Evolutionary conservation across 23 tunicate genomes (phyloP), one percentile per base, ranked within the genome.

Genomic region (Oikopleura albicans): DNA sequence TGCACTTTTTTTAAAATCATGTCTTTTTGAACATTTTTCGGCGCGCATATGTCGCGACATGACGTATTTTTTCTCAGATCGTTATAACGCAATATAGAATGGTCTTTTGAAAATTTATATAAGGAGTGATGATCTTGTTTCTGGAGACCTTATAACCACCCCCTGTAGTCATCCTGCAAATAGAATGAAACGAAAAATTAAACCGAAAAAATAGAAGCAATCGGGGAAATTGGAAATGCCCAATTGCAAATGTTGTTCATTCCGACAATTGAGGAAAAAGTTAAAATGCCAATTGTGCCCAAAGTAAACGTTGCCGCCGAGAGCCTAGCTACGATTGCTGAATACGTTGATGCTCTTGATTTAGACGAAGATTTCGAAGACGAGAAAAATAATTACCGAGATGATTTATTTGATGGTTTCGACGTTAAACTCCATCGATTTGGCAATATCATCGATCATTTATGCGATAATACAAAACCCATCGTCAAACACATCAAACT

Each of bases 281-380:
- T 8, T 12, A 49, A 49, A 22, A 8, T 49, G 63, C 63, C 63
- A 49, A 8, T 49, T 49, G 16, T 8, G 63, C 22, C 63, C 12
- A 49, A 49, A 49, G 63, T 49, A 49, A 22, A 12, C 63, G 63
- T 49, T 49, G 12, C 63, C 12, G 22, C 63, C 12, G 63, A 49
- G 22, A 49, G 12, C 22, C 12, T 49, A 22, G 63, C 12, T 49
- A 22, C 22, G 12, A 49, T 49, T 12, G 63, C 16, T 12, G 22
- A 49, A 49, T 49, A 49, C 63, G 63, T 49, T 8, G 63, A 49
- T 22, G 63, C 12, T 12, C 12, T 49, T 12, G 63, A 49, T 49
- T 49, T 49, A 49, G 63, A 49, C 63, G 63, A 49, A 49, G 63
- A 49, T 49, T 49, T 49, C 63, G 63, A 49, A 49, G 63, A 49